Evolutionary conservation across 2,888 invertebrate genomes (phyloP).

Genomic region (Tanypteryx hageni): DNA sequence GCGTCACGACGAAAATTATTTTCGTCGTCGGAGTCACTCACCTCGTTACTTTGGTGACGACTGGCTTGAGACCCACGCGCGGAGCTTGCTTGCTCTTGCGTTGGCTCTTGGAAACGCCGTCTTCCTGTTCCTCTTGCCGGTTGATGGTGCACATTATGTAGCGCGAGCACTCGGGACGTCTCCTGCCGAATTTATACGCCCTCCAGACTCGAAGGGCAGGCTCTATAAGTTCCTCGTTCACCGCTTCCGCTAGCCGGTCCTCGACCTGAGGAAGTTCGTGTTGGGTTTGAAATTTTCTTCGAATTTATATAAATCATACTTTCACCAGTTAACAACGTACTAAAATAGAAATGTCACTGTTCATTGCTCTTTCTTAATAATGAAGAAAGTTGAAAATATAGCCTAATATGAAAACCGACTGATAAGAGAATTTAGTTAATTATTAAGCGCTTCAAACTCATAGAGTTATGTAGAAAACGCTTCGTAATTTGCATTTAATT

Average conservation of each 20-base stretch:
- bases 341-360: no score
- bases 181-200: constrained; percentile 85
- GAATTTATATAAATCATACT: no score
- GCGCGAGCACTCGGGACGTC: constrained; percentile 84
- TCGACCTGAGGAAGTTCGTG: constrained; percentile 77
- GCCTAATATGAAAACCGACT: no score
- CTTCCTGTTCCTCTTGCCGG: constrained; percentile 76
- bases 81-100: constrained; percentile 46
- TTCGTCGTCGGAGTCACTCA: constrained; percentile 66
- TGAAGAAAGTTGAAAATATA: no score
- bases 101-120: constrained; percentile 75
- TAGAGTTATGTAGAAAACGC: no score
- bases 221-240: constrained; percentile 89
- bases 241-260: constrained; percentile 85
- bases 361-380: no score
- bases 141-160: constrained; percentile 89
- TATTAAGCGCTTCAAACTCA: no score
- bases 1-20: neutral
- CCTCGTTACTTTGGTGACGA: constrained; percentile 82
- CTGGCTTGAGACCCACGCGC: constrained; percentile 81
- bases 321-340: no score
- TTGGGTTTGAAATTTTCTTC: no score
- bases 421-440: no score
- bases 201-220: constrained; percentile 89
- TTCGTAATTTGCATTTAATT: no score